phyloP scores from a whole-genome alignment of 2,888 invertebrate species.

The Epistrophe grossulariae region DNA sequence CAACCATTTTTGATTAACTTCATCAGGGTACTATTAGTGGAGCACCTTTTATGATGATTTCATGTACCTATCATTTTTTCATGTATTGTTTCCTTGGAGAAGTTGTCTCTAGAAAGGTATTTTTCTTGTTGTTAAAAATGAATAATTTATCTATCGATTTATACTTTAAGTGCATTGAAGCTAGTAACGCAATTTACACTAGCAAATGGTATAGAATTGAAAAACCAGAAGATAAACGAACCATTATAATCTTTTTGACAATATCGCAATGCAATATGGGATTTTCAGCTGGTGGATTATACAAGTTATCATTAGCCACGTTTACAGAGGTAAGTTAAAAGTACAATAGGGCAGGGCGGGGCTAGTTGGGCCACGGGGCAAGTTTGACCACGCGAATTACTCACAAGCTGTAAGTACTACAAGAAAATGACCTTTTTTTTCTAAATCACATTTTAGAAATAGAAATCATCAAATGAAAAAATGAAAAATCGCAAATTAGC shows the following conservation, averaged over 20 bases:
- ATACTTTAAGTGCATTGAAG: constrained; percentile 37
- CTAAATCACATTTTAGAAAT: no score
- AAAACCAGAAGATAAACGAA: constrained; percentile 23
- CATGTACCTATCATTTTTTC: constrained; percentile 35
- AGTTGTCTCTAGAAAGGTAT: constrained; percentile 48
- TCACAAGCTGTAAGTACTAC: no score
- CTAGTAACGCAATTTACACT: constrained; percentile 27
- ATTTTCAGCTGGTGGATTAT: constrained; percentile 49
- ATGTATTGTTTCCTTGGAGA: constrained; percentile 55
- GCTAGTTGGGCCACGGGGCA: no score
- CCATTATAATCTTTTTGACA: constrained; percentile 23
- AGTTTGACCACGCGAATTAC: no score
- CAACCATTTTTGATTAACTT: background rate
- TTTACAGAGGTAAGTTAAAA: constrained; percentile 60
- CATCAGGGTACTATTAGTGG: constrained; percentile 30
- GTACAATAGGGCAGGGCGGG: no score
- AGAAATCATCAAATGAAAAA: no score
- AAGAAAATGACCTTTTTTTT: no score
- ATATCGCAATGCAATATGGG: constrained; percentile 44
- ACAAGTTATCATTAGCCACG: constrained; percentile 41
- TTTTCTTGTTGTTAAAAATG: background rate
- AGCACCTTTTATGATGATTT: constrained; percentile 26
- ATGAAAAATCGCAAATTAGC: no score
- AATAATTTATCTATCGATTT: background rate
- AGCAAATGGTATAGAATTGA: constrained; percentile 54